These are phyloP conservation scores for Pseudolaguvia tuberculata DNA, from an alignment of 2,113 vertebrate genomes.

Conservation along the genomic window DNA sequence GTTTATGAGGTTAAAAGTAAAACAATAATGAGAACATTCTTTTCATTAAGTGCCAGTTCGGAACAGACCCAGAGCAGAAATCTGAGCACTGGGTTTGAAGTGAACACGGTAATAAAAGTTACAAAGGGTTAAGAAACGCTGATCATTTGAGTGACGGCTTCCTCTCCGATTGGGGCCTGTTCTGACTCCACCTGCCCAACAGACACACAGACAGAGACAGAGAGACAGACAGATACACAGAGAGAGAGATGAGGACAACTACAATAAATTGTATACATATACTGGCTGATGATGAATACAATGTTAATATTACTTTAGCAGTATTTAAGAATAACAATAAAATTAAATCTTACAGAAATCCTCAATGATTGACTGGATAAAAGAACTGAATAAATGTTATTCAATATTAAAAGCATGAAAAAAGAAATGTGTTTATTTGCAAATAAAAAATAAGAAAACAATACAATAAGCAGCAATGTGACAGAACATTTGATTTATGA, in stretches of 20 bases:
- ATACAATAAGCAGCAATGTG: conserved; percentile 16
- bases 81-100: background rate
- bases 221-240: background rate
- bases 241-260: conserved; percentile 2
- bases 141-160: conserved; percentile 91
- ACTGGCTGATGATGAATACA: no score
- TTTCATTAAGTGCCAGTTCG: background rate
- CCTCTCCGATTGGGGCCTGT: conserved; percentile 76
- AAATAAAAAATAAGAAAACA: conserved; percentile 17
- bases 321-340: no score
- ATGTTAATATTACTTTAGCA: no score
- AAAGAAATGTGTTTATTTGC: conserved; percentile 37
- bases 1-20: conserved; percentile 7
- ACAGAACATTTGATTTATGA: background rate
- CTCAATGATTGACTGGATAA: no score
- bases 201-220: background rate
- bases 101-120: background rate
- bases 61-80: conserved; percentile 7
- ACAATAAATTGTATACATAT: background rate
- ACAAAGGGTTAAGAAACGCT: conserved; percentile 74
- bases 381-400: no score
- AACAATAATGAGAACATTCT: background rate
- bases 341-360: no score
- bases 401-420: conserved; percentile 8
- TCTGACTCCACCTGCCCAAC: conserved; percentile 66